A percentile compares a stretch with the other conserved stretches of the same genome.
These are phyloP conservation scores for Pleuronectes platessa DNA, from an alignment of 2,113 vertebrate species.

Conservation along the genomic window DNA sequence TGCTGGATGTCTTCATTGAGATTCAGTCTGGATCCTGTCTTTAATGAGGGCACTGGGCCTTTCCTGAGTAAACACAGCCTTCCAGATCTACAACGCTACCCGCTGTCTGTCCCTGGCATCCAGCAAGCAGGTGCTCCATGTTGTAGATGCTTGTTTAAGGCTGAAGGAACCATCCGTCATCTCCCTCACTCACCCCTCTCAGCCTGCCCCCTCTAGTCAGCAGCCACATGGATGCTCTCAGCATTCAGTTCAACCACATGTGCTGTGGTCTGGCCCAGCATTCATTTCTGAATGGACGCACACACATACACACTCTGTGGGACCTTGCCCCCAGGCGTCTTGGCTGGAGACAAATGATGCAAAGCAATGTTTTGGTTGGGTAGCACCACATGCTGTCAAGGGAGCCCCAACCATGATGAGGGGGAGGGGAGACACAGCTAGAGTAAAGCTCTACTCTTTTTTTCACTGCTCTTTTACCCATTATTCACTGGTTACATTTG, in stretches of 20 bases:
- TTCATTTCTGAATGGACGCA: constrained; percentile 46
- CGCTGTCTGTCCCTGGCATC: constrained; percentile 44
- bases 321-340: constrained; percentile 31
- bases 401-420: constrained; percentile 21
- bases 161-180: constrained; percentile 49
- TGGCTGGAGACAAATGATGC: constrained; percentile 69
- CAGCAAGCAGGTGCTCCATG: constrained; percentile 65
- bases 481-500: not conserved
- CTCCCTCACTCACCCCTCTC: constrained; percentile 25
- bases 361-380: constrained; percentile 73
- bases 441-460: not conserved
- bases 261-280: constrained; percentile 10
- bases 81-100: constrained; percentile 35
- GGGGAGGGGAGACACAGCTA: not conserved
- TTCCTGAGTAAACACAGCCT: constrained; percentile 68
- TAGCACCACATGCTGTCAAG: constrained; percentile 51
- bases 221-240: constrained; percentile 42
- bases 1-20: constrained; percentile 57
- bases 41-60: constrained; percentile 65
- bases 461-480: not conserved
- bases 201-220: constrained; percentile 27
- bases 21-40: constrained; percentile 56
- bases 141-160: constrained; percentile 56
- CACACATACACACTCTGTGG: not conserved
- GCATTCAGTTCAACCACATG: constrained; percentile 36